Percentiles rank a stretch among this genome's conserved stretches.
These are phyloP conservation scores for Melospiza melodia DNA, from an alignment of 2,113 vertebrate genomes.

Conservation along the genomic window DNA sequence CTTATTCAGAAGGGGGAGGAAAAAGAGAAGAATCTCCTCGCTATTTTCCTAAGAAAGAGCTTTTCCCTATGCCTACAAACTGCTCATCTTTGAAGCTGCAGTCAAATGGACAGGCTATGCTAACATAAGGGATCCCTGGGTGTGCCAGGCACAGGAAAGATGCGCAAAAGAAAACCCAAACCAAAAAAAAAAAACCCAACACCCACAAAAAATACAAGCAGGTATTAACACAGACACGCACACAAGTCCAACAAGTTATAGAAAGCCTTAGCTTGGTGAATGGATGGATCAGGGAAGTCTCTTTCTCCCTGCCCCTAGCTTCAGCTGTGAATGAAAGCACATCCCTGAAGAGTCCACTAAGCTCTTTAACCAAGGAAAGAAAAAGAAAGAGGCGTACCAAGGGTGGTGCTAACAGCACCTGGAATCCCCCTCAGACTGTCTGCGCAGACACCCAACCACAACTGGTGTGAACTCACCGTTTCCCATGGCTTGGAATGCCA, in stretches of 20 bases:
- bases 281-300: conserved; percentile 20
- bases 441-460: background rate
- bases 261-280: conserved; percentile 45
- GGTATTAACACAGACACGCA: conserved; percentile 56
- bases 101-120: conserved; percentile 45
- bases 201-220: conserved; percentile 46
- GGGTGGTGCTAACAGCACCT: conserved; percentile 47
- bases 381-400: conserved; percentile 1
- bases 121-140: conserved; percentile 34
- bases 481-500: background rate
- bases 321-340: conserved; percentile 1
- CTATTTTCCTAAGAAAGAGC: conserved; percentile 16
- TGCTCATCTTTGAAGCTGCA: conserved; percentile 50
- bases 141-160: conserved; percentile 56
- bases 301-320: conserved; percentile 20
- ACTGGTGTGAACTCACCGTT: background rate
- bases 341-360: conserved; percentile 6
- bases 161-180: background rate
- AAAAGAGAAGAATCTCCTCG: background rate
- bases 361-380: background rate
- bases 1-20: background rate
- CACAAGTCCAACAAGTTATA: conserved; percentile 63
- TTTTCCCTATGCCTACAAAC: conserved; percentile 36
- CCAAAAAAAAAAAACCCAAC: background rate
- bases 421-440: conserved; percentile 31